Conservation (phyloP, 2,113 vertebrate genomes). For the Sylvia atricapilla region DNA sequence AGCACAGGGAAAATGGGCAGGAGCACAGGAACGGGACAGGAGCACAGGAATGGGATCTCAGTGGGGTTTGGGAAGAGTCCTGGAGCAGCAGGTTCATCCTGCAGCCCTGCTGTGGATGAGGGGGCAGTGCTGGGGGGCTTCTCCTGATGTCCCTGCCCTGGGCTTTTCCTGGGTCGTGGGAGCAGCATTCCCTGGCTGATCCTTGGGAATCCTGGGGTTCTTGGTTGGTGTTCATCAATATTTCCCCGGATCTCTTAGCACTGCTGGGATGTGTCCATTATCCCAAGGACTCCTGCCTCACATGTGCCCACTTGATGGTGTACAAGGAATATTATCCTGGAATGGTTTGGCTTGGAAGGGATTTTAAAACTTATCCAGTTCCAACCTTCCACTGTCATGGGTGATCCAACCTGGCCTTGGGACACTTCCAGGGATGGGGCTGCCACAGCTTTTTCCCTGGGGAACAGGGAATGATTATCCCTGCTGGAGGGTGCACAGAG, state of each 20-base stretch:
- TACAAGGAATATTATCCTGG: background rate
- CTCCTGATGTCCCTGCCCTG: background rate
- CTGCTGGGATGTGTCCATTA: background rate
- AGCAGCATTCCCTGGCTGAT: background rate
- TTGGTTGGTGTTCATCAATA: background rate
- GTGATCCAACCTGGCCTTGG: background rate
- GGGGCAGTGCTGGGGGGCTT: background rate
- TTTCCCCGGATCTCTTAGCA: background rate
- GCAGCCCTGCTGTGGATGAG: background rate
- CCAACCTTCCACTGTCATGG: background rate
- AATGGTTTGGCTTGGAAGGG: background rate
- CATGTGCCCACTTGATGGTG: background rate
- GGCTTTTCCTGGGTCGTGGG: background rate
- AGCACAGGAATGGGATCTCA: background rate
- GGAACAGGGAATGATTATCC: background rate
- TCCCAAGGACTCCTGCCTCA: background rate
- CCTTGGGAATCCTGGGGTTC: accelerated
- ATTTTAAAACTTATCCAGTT: background rate
- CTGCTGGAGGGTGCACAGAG: accelerated
- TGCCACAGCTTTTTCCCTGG: background rate
- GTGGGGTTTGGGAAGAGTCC: background rate
- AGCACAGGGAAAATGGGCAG: background rate
- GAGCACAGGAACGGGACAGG: background rate
- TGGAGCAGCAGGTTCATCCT: background rate
- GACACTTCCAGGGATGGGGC: background rate